Percentiles rank a stretch among this genome's conserved stretches.
These are phyloP conservation scores for Ptyas mucosa DNA, from an alignment of 2,113 vertebrate genomes.

Conservation along the genomic window DNA sequence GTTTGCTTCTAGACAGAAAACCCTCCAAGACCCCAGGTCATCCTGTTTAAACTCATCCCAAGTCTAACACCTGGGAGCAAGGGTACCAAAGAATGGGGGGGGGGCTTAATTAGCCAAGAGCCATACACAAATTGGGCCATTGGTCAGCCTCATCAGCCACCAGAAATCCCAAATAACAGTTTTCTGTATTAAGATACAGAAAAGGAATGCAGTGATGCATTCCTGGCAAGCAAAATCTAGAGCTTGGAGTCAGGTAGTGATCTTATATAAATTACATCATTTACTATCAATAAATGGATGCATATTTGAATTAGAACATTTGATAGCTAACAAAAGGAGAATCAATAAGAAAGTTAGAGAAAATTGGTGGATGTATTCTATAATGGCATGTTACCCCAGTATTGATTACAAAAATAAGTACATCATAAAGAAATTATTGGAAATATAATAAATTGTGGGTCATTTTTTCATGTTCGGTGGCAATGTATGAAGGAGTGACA, in stretches of 20 bases:
- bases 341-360: neutral
- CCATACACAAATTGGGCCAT: neutral
- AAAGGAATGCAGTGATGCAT: neutral
- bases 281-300: neutral
- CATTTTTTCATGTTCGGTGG: neutral
- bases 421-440: neutral
- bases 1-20: neutral
- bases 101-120: neutral
- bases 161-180: neutral
- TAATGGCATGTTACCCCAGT: neutral
- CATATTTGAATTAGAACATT: neutral
- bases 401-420: neutral
- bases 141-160: neutral
- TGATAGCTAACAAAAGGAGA: neutral
- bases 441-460: neutral
- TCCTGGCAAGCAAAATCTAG: neutral
- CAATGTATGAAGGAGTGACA: neutral
- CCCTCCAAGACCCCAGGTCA: neutral
- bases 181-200: neutral
- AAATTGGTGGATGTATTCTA: neutral
- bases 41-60: neutral
- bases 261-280: neutral
- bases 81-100: neutral
- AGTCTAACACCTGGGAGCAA: neutral
- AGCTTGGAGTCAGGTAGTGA: neutral